These are phyloP conservation scores for Phorcus lineatus DNA, from an alignment of 2,888 invertebrate species.

Conservation along the genomic window DNA sequence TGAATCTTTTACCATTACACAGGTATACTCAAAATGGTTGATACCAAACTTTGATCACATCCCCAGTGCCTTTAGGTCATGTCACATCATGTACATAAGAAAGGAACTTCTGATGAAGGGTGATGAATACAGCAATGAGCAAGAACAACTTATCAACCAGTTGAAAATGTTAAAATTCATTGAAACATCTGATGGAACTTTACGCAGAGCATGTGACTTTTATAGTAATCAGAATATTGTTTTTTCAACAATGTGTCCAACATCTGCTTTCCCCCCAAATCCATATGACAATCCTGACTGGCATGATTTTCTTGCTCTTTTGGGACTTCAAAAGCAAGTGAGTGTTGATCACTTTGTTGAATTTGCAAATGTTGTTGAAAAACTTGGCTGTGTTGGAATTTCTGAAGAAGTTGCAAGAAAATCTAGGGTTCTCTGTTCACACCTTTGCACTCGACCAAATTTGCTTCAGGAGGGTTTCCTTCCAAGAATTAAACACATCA, in stretches of 20 bases:
- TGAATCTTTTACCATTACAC: background rate
- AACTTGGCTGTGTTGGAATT: slow-evolving; percentile 11
- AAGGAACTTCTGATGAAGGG: background rate
- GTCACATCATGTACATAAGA: slow-evolving; percentile 34
- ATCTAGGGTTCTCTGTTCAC: slow-evolving; percentile 27
- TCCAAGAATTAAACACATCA: slow-evolving; percentile 22
- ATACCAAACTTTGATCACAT: slow-evolving; percentile 34
- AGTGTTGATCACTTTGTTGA: slow-evolving; percentile 34
- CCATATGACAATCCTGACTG: slow-evolving; percentile 6
- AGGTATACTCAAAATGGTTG: slow-evolving; percentile 38
- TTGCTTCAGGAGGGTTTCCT: slow-evolving; percentile 12
- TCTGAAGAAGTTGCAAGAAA: slow-evolving; percentile 19
- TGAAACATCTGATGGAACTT: slow-evolving; percentile 39
- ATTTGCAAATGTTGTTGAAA: slow-evolving; percentile 38
- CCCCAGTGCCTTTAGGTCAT: background rate
- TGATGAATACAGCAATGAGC: slow-evolving; percentile 21
- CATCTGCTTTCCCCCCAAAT: slow-evolving; percentile 47
- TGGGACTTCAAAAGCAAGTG: slow-evolving; percentile 37
- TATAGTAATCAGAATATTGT: slow-evolving; percentile 49
- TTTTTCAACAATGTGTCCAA: slow-evolving; percentile 49
- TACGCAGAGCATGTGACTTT: slow-evolving; percentile 46
- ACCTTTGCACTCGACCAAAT: slow-evolving; percentile 23
- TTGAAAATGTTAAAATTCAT: slow-evolving; percentile 42
- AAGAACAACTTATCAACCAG: slow-evolving; percentile 32
- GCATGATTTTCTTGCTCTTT: slow-evolving; percentile 30